Evolutionary conservation across 1,140 invertebrate genomes (phyloP).

Genomic region (Metopolophium dirhodum): DNA sequence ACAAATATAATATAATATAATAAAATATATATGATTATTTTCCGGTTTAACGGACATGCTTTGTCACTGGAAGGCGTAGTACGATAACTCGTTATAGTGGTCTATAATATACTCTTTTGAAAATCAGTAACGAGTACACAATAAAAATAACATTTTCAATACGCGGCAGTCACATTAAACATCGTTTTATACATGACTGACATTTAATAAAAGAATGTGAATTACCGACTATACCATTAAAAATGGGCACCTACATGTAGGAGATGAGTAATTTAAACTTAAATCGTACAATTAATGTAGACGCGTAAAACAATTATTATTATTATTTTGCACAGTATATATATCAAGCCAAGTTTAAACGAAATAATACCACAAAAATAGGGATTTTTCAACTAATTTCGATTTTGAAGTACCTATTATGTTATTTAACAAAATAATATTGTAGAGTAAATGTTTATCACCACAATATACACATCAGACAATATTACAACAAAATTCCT

Average conservation of each 20-base stretch:
- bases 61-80: neutral
- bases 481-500: neutral
- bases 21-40: neutral
- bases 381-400: neutral
- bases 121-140: neutral
- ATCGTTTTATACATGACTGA: neutral
- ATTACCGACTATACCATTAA: neutral
- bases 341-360: neutral
- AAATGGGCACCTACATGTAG: neutral
- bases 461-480: neutral
- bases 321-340: neutral
- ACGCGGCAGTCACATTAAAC: neutral
- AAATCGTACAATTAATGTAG: neutral
- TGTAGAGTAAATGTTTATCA: neutral
- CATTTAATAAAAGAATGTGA: neutral
- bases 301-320: neutral
- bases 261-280: neutral
- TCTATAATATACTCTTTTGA: constrained; percentile 18
- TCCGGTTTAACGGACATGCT: neutral
- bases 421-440: neutral
- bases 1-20: neutral
- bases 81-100: neutral
- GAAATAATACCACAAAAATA: neutral
- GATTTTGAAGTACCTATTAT: neutral
- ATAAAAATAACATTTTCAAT: constrained; percentile 28